Conservation (phyloP, 2,113 vertebrate species). For the Harpagus bidentatus region DNA sequence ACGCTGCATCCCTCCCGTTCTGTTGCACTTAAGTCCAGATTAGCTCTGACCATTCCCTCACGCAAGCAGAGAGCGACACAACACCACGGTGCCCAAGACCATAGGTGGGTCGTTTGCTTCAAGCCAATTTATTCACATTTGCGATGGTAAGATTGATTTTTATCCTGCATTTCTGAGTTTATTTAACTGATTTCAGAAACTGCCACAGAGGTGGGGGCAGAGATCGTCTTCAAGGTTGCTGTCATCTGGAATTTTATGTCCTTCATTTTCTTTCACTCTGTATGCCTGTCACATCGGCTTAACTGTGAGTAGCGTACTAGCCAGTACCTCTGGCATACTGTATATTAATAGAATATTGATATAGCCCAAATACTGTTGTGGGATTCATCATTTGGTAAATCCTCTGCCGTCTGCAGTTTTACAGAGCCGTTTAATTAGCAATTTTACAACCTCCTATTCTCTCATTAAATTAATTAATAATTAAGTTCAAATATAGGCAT, state of each 20-base stretch:
- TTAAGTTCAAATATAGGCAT: conserved; percentile 90
- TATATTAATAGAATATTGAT: conserved; percentile 95
- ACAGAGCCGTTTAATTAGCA: conserved; percentile 85
- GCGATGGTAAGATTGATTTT: conserved; percentile 68
- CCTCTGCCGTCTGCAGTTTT: conserved; percentile 80
- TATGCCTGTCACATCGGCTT: conserved; percentile 83
- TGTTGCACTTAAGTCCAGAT: conserved; percentile 31
- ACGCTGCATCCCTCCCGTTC: neutral
- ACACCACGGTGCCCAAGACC: neutral
- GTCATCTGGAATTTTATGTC: conserved; percentile 83
- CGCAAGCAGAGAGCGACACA: neutral
- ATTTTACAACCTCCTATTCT: conserved; percentile 84
- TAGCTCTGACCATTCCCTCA: neutral
- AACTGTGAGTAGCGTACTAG: conserved; percentile 78
- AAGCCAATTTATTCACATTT: conserved; percentile 12
- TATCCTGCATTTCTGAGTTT: conserved; percentile 78
- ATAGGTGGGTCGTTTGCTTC: neutral
- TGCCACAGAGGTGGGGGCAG: conserved; percentile 57
- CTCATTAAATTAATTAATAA: conserved; percentile 93
- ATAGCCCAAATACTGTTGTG: conserved; percentile 81
- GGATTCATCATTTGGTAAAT: conserved; percentile 84
- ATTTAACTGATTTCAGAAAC: conserved; percentile 74
- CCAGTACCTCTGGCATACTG: conserved; percentile 84
- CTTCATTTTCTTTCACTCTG: conserved; percentile 79
- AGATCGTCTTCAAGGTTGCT: conserved; percentile 86